Evolutionary conservation across 2,797 vertebrate genomes (phyloP).

Genomic region (Yasuhikotakia modesta): DNA sequence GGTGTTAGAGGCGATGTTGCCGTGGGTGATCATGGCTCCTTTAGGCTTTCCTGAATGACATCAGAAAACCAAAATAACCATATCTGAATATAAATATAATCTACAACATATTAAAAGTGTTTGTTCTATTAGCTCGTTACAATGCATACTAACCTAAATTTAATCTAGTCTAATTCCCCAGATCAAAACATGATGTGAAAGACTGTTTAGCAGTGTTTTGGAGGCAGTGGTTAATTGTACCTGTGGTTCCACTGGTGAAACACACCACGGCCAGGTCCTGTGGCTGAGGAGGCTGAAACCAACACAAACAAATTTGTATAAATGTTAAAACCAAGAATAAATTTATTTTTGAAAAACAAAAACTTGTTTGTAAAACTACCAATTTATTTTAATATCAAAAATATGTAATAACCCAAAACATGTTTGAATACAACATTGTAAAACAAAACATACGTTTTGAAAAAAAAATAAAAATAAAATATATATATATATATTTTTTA

Average conservation of each 20-base stretch:
- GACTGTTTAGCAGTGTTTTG: background rate
- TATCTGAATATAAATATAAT: background rate
- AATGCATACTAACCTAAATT: background rate
- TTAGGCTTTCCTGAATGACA: conserved; percentile 78
- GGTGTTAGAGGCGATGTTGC: conserved; percentile 84
- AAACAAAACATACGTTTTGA: no score
- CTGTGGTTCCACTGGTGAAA: conserved; percentile 80
- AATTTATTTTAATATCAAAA: background rate
- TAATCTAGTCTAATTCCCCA: background rate
- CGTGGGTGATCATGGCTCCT: conserved; percentile 86
- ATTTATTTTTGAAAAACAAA: background rate
- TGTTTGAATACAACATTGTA: no score
- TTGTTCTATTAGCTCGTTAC: background rate
- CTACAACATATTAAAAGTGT: background rate
- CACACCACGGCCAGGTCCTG: conserved; percentile 83
- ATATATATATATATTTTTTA: no score
- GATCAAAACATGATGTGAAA: background rate
- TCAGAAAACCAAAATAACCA: conserved; percentile 28
- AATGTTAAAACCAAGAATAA: background rate
- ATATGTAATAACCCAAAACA: background rate
- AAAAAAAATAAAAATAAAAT: no score
- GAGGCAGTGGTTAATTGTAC: conserved; percentile 59
- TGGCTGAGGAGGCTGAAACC: conserved; percentile 76
- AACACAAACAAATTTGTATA: conserved; percentile 47
- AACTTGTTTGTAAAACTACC: background rate